phyloP scores from a whole-genome alignment of 2,797 vertebrate species.

The Acomys russatus region DNA sequence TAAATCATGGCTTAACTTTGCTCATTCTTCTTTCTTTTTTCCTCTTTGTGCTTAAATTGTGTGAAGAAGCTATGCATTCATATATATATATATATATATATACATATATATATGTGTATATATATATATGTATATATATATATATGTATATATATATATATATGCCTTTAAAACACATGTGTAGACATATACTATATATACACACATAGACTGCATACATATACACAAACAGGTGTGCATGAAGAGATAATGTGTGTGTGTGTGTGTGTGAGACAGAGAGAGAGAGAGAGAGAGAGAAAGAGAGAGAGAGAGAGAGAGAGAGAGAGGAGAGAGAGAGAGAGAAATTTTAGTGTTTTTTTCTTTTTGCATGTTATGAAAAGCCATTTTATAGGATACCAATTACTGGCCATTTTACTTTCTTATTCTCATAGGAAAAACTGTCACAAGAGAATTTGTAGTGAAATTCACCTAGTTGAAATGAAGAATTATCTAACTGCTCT shows the following conservation, averaged over 20 bases:
- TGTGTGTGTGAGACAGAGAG: too few relatives aligned
- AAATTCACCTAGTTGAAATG: neutral
- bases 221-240: neutral
- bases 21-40: neutral
- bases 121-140: too few relatives aligned
- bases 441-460: neutral
- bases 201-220: neutral
- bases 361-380: neutral
- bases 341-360: neutral
- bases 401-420: neutral
- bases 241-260: too few relatives aligned
- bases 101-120: too few relatives aligned
- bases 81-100: neutral
- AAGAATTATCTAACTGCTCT: neutral
- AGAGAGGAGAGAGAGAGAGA: neutral
- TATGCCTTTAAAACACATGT: too few relatives aligned
- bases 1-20: neutral
- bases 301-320: neutral
- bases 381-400: neutral
- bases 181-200: neutral
- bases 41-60: neutral
- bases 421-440: neutral
- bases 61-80: neutral
- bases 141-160: too few relatives aligned
- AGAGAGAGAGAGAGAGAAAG: too few relatives aligned